Conservation (phyloP, 2,888 invertebrate genomes). For the Spilarctia lutea region DNA sequence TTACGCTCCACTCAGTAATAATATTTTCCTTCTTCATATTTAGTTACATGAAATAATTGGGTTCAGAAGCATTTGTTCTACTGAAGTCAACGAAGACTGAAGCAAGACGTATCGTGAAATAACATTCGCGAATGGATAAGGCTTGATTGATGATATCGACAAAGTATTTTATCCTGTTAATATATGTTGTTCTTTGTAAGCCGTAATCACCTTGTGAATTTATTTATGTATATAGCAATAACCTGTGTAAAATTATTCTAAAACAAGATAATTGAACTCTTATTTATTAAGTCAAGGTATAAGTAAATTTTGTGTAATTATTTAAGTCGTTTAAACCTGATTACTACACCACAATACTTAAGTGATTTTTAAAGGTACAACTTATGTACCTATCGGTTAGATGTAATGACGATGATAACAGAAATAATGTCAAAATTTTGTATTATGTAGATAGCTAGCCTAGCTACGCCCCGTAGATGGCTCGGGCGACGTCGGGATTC, state of each 20-base stretch:
- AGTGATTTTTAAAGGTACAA: too few relatives aligned
- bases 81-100: slow-evolving; percentile 7
- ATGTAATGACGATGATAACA: too few relatives aligned
- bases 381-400: too few relatives aligned
- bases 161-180: slow-evolving; percentile 1
- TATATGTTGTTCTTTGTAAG: background rate
- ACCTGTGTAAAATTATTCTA: background rate
- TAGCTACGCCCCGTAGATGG: too few relatives aligned
- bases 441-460: too few relatives aligned
- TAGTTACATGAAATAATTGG: background rate
- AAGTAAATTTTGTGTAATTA: too few relatives aligned
- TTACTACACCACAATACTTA: too few relatives aligned
- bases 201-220: background rate
- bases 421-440: too few relatives aligned
- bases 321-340: too few relatives aligned
- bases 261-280: background rate
- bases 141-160: slow-evolving; percentile 8
- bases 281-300: too few relatives aligned
- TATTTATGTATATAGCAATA: background rate
- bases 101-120: background rate
- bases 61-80: slow-evolving; percentile 8
- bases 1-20: background rate
- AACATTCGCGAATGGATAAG: slow-evolving; percentile 1
- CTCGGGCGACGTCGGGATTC: too few relatives aligned
- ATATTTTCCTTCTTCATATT: background rate